These are phyloP conservation scores for Megalopta genalis DNA, from an alignment of 1,140 invertebrate species.

Conservation along the genomic window DNA sequence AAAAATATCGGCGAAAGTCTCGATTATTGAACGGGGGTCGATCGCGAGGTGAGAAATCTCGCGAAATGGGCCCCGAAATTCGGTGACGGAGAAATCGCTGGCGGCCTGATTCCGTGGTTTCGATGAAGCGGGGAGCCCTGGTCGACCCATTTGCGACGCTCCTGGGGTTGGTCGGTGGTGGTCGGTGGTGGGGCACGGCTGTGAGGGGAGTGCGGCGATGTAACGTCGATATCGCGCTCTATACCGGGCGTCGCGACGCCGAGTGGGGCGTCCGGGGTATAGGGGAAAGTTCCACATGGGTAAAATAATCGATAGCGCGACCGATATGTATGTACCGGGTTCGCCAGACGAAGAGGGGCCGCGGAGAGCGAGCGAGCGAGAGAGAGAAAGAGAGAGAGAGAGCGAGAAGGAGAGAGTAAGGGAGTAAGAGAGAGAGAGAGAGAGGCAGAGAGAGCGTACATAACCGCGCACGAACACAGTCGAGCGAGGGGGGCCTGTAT, in stretches of 20 bases:
- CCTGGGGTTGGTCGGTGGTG: slow-evolving; percentile 43
- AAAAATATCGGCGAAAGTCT: no score
- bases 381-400: not conserved
- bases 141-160: slow-evolving; percentile 36
- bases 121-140: slow-evolving; percentile 7
- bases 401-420: not conserved
- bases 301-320: slow-evolving; percentile 80
- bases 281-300: slow-evolving; percentile 77
- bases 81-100: no score
- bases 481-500: not conserved
- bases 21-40: no score
- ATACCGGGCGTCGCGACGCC: slow-evolving; percentile 75
- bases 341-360: not conserved
- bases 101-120: not conserved
- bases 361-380: not conserved
- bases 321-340: slow-evolving; percentile 71
- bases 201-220: slow-evolving; percentile 66
- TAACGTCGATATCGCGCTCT: slow-evolving; percentile 80
- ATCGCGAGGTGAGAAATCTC: no score
- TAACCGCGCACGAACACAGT: slow-evolving; percentile 8
- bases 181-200: slow-evolving; percentile 2
- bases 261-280: slow-evolving; percentile 64
- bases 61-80: no score
- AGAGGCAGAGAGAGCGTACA: not conserved
- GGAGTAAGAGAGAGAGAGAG: not conserved